Evolutionary conservation across 2,888 invertebrate species (phyloP), one percentile per base, ranked within the genome.

Genomic region (Cylindroiulus punctatus): DNA sequence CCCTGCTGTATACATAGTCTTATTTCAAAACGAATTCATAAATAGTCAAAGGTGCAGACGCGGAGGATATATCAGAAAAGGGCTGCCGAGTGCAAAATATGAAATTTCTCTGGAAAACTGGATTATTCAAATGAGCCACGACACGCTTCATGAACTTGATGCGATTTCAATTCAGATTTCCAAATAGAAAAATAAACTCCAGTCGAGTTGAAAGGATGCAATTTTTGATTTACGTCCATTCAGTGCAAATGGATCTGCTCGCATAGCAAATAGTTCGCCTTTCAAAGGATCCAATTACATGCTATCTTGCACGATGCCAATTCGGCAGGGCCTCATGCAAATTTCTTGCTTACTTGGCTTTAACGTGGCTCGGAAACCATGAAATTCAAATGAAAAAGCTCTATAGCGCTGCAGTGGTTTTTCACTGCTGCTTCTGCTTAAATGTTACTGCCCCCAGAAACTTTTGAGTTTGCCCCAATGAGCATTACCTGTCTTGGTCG

Each of bases 171-270:
- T 65, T 65, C 65, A 65, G 65, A 65, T 65, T 65, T 65, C 26
- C 65, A 65, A 65, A 65, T 65, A 65, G 65, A 65, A 65, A 65
- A 65, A 65, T 65, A 65, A 65, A 65, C 65, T 65, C 26, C 26
- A 65, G n/a, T 26, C 65, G 65, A 65, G 65, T 65, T 65, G 65
- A 65, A 65, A 65, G 65, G 26, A 65, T 10, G 65, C 65, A 26
- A 65, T 65, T 65, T 65, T 65, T 65, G 65, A 65, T 65, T 65
- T 65, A 26, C 65, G 65, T 65, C 65, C 65, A 65, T 65, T 65
- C 26, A 26, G 65, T 26, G 65, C 65, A 65, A 65, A 65, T 65
- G 65, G 65, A 65, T 65, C 65, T 65, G 65, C 65, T 65, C 65
- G 65, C 3, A 65, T 26, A 65, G 26, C 65, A 65, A 65, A 65